Evolutionary conservation across 2,797 vertebrate species (phyloP).

Genomic region (Rhinatrema bivittatum): DNA sequence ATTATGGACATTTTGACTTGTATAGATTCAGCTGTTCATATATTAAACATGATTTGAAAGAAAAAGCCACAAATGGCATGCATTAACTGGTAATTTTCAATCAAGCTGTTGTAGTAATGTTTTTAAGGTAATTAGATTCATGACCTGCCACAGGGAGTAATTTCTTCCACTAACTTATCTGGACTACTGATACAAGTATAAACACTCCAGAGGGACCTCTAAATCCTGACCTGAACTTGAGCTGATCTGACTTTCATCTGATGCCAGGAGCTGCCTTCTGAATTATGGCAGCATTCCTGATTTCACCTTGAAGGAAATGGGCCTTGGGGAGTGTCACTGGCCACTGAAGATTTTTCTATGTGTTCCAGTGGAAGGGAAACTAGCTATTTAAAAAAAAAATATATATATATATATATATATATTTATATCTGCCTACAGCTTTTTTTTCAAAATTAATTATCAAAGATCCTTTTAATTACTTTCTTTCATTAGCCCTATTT

Average conservation of each 20-base stretch:
- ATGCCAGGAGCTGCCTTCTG: constrained; percentile 17
- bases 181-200: constrained; percentile 28
- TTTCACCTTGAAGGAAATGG: constrained; percentile 31
- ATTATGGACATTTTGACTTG: neutral
- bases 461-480: constrained; percentile 25
- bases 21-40: rapidly evolving
- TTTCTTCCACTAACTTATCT: constrained; percentile 31
- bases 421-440: constrained; percentile 2
- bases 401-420: too few species aligned
- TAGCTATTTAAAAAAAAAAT: neutral
- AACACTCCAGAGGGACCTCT: constrained; percentile 34
- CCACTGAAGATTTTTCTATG: constrained; percentile 11
- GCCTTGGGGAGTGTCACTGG: constrained; percentile 15
- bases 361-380: constrained; percentile 11
- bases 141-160: constrained; percentile 16
- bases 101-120: constrained; percentile 5
- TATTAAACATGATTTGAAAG: neutral
- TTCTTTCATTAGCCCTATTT: too few species aligned
- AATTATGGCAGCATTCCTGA: constrained; percentile 23
- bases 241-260: constrained; percentile 31
- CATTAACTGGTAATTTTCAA: constrained; percentile 10
- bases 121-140: constrained; percentile 35
- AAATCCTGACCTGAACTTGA: constrained; percentile 41
- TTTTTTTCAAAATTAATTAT: constrained; percentile 27
- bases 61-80: neutral